Conservation (phyloP, 2,888 invertebrate species). For the Cremastinae sp. region DNA sequence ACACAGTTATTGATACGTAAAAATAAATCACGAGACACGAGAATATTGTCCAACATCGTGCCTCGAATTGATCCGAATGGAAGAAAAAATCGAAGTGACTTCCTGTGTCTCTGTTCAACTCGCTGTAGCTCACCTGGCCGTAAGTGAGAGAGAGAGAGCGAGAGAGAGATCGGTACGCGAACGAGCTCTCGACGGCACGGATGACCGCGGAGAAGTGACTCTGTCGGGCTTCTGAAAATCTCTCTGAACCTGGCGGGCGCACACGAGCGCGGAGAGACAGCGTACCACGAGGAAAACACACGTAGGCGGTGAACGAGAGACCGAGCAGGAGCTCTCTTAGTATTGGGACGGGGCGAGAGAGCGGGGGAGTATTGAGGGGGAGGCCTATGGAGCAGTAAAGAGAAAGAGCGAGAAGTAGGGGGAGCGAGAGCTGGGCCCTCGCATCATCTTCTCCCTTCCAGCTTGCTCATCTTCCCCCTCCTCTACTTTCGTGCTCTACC, state of each 20-base stretch:
- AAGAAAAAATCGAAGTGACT: too few relatives aligned
- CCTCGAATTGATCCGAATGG: too few relatives aligned
- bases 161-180: constrained; percentile 33
- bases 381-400: neutral
- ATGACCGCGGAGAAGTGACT: constrained; percentile 71
- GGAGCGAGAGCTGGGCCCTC: constrained; percentile 56
- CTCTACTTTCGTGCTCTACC: constrained; percentile 2
- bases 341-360: constrained; percentile 24
- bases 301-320: constrained; percentile 11
- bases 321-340: constrained; percentile 36
- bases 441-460: constrained; percentile 68
- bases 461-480: constrained; percentile 41
- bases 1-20: too few relatives aligned
- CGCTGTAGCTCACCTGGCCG: too few relatives aligned
- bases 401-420: constrained; percentile 28
- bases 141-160: neutral
- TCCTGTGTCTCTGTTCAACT: too few relatives aligned
- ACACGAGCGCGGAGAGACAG: neutral
- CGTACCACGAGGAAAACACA: constrained; percentile 11
- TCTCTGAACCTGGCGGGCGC: constrained; percentile 70
- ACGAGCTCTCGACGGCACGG: constrained; percentile 61
- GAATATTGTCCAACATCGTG: too few relatives aligned
- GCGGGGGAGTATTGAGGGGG: neutral
- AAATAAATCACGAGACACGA: too few relatives aligned
- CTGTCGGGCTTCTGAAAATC: constrained; percentile 70